Conservation (phyloP, 2,113 vertebrate species). For the Dipodomys merriami region DNA sequence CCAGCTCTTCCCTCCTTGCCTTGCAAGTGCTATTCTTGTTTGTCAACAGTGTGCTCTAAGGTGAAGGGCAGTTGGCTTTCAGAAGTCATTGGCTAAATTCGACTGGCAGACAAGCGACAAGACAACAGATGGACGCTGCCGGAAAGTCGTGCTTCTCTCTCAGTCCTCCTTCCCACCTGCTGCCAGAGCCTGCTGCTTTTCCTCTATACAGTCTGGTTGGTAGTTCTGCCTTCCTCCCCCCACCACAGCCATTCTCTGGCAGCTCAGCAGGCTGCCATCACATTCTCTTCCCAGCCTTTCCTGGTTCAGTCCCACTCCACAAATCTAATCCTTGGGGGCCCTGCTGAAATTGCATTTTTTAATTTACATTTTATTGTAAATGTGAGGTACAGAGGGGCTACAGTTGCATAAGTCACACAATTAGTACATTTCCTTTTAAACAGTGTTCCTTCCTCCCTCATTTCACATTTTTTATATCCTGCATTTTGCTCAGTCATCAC, state of each 20-base stretch:
- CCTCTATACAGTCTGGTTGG: slow-evolving; percentile 63
- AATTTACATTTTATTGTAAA: background rate
- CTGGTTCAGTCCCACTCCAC: background rate
- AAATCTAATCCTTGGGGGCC: background rate
- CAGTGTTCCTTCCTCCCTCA: no score
- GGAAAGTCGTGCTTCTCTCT: slow-evolving; percentile 44
- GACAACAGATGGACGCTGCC: slow-evolving; percentile 73
- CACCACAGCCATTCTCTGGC: background rate
- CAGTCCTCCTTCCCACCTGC: slow-evolving; percentile 63
- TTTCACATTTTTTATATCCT: background rate
- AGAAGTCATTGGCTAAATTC: slow-evolving; percentile 64
- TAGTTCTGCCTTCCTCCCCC: slow-evolving; percentile 37
- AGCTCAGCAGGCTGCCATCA: slow-evolving; percentile 5
- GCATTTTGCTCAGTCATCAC: background rate
- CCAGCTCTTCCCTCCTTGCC: background rate
- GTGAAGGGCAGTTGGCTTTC: slow-evolving; percentile 71
- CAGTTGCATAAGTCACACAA: no score
- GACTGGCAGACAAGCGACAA: slow-evolving; percentile 72
- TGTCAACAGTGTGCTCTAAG: slow-evolving; percentile 58
- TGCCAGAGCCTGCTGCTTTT: slow-evolving; percentile 71
- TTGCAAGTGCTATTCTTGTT: slow-evolving; percentile 38
- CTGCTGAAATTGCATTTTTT: background rate
- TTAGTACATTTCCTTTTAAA: no score
- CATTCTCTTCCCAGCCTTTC: background rate
- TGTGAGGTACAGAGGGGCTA: no score